Base-by-base conservation (phyloP, 2,888 invertebrate species). In the Theretra japonica region DNA sequence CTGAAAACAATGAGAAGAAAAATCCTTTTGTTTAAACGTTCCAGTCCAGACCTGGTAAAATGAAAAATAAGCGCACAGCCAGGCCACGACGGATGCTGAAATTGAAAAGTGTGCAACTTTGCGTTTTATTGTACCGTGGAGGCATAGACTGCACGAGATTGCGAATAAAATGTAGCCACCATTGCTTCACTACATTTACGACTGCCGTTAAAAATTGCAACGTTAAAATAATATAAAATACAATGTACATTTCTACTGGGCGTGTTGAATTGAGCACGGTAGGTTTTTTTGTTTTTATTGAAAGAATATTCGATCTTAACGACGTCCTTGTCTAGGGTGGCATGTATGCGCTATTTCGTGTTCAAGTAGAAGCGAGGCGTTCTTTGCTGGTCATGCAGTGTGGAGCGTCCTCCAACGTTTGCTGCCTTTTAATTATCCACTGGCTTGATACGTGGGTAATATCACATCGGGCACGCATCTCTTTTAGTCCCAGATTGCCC, bases 91-190 rank as follows among this genome's bases (percentile, higher is more conserved):
- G 82, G 83, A 83, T 83, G 85, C 75, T 88, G 82, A 84, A 90
- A 90, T 89, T 89, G 89, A 89, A 92, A 90, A 91, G 83, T 86
- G 81, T 87, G 88, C 88, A 90, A 88, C 88, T 89, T 88, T 86
- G 81, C 80, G 80, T 88, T 90, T 88, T 88, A 90, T 89, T 89
- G 84, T 86, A 82, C 79, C 77, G 75, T 75, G 75, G 78, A 82
- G 78, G 80, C 80, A 78, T 83, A 84, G 74, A 79, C 82, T 82
- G 80, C 77, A 80, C 82, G 83, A 84, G 84, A 87, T 86, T 87
- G 83, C 85, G 77, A 84, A 87, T 86, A 85, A 86, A 86, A 84
- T 80, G 78, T 82, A 77, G 72, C 79, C 73, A 75, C 78, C 73
- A 73, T 78, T 77, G 78, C 78, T 79, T 71, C 78, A 78, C 73